A percentile compares a stretch with the other conserved stretches of the same genome.
phyloP scores from a whole-genome alignment of 2,113 vertebrate species.

The Pachyramphus minor region DNA sequence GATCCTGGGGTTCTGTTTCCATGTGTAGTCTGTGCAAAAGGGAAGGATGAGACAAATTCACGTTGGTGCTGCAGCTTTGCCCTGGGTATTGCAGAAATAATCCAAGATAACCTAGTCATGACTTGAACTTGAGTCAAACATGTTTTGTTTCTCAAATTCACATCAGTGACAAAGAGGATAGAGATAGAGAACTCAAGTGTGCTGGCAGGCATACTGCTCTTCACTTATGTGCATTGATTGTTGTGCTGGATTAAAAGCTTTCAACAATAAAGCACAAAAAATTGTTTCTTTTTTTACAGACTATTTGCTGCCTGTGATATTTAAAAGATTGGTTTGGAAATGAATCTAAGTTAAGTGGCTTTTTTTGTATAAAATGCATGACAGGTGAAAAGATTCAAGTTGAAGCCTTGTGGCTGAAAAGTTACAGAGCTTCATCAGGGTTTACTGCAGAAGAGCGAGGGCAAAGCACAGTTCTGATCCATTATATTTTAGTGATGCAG shows the following conservation, averaged over 20 bases:
- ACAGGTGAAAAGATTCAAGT: background rate
- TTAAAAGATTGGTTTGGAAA: background rate
- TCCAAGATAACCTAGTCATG: fast-evolving
- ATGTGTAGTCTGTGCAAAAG: fast-evolving
- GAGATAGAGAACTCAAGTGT: fast-evolving
- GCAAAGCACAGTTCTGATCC: fast-evolving
- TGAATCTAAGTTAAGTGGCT: fast-evolving
- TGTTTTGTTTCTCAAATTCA: background rate
- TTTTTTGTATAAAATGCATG: background rate
- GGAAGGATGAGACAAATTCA: fast-evolving
- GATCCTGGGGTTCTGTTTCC: background rate
- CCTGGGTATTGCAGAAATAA: background rate
- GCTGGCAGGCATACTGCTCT: background rate
- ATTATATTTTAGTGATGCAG: fast-evolving
- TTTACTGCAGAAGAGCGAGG: background rate
- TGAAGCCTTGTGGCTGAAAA: background rate
- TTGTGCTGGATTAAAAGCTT: background rate
- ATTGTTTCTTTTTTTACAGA: background rate
- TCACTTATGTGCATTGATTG: fast-evolving
- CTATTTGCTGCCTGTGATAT: background rate
- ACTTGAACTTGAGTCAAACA: fast-evolving
- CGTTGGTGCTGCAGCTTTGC: fast-evolving
- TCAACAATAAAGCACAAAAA: background rate
- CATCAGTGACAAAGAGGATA: background rate
- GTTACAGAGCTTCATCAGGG: fast-evolving